Evolutionary conservation across 2,888 invertebrate genomes (phyloP), one percentile per base, ranked within the genome.

Genomic region (Tolmerus cingulatus): DNA sequence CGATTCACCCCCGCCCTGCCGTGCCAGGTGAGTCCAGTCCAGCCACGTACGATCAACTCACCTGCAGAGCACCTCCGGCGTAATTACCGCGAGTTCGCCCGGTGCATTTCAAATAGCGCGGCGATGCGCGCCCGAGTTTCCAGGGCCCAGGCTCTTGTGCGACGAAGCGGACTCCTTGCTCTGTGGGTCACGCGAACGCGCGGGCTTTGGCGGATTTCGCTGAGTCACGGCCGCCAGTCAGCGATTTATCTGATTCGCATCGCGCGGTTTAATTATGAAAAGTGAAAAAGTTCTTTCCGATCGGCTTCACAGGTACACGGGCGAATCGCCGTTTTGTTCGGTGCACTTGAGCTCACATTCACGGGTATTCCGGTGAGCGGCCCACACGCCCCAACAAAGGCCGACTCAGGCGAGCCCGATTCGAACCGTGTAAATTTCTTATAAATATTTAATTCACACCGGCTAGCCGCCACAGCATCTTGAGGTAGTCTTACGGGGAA

Each of bases 201-300:
- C 51, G 19, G 30, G 57, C 12, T 46, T 46, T 43, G 14, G 23
- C 14, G 40, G 5, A 9, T 82, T 82, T 37, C 66, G 82, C 27
- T 66, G 51, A 82, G 66, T 82, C 82, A 82, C 37, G 57, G 82
- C 66, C 34, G 30, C 82, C 82, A 57, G 82, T 82, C 82, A n/a
- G 82, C 82, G 82, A 57, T 19, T 82, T 82, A 66, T 46, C 82
- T 37, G 82, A 57, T 82, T 82, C 82, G 82, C 57, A 57, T 82
- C 57, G 23, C 66, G 37, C 66, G 37, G 19, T 82, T 82, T 82
- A 82, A 82, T 82, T 82, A 82, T 82, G 82, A 82, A 82, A 82
- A 82, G 82, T 57, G 37, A 82, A 82, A 82, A 82, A 82, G 30
- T 27, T 51, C 76, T 30, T 34, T 57, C 82, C 57, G 82, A 57